phyloP scores from a whole-genome alignment of 1,140 invertebrate genomes.

The Campoletis sonorensis region DNA sequence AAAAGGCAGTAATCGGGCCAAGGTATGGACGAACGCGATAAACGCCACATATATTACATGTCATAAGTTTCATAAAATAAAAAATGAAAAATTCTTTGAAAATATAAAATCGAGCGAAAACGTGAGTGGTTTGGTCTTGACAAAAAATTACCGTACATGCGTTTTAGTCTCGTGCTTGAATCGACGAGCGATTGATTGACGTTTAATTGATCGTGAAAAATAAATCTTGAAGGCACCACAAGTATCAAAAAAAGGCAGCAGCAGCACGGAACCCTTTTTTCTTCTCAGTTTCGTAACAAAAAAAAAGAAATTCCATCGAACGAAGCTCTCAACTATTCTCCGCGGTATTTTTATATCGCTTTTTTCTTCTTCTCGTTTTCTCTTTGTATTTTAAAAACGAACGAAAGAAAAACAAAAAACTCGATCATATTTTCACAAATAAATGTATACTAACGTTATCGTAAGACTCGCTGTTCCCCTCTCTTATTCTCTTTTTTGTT shows the following conservation, averaged over 20 bases:
- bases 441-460: neutral
- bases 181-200: no score
- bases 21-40: no score
- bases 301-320: neutral
- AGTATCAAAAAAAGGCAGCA: neutral
- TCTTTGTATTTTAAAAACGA: neutral
- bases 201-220: no score
- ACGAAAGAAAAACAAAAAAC: neutral
- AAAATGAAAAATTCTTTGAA: no score
- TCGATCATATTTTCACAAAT: neutral
- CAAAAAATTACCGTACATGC: no score
- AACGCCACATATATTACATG: neutral
- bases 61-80: no score
- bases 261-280: no score
- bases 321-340: neutral
- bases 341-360: constrained; percentile 3
- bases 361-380: neutral
- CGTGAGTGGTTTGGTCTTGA: neutral
- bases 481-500: neutral
- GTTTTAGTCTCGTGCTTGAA: no score
- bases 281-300: neutral
- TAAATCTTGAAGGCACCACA: no score
- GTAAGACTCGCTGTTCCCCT: neutral
- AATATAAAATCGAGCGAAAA: neutral
- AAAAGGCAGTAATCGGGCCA: neutral